Evolutionary conservation across 1,140 invertebrate genomes (phyloP).

Genomic region (Melitaea cinxia): DNA sequence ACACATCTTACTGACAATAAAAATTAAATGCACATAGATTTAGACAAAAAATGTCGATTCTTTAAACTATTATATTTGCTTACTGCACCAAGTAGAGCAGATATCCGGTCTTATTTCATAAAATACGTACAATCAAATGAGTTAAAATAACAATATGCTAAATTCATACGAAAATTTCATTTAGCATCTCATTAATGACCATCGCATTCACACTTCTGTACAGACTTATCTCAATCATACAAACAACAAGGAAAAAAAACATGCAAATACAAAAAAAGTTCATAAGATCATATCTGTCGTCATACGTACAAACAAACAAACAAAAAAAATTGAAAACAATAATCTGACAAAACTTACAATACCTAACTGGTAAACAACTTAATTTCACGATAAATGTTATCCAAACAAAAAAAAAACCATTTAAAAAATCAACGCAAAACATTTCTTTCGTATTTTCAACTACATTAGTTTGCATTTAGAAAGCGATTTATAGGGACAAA

Average conservation of each 20-base stretch:
- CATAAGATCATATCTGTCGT: slow-evolving; percentile 9
- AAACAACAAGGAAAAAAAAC: slow-evolving; percentile 17
- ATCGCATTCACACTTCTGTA: not conserved
- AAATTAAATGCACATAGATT: slow-evolving; percentile 14
- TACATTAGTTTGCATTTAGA: too few species aligned
- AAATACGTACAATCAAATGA: slow-evolving; percentile 11
- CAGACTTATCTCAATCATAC: slow-evolving; percentile 5
- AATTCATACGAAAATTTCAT: not conserved
- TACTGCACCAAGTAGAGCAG: not conserved
- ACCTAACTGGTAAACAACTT: slow-evolving; percentile 59
- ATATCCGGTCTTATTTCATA: slow-evolving; percentile 4
- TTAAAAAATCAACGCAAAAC: not conserved
- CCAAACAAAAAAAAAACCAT: slow-evolving; percentile 29
- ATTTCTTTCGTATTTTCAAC: too few species aligned
- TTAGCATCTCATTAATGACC: slow-evolving; percentile 3
- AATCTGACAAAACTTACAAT: slow-evolving; percentile 25
- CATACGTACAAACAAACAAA: slow-evolving; percentile 29
- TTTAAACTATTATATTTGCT: slow-evolving; percentile 6
- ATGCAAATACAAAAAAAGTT: slow-evolving; percentile 18
- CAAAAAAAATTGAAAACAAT: slow-evolving; percentile 26
- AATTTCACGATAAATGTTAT: slow-evolving; percentile 41
- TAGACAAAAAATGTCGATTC: slow-evolving; percentile 1
- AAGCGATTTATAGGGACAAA: too few species aligned
- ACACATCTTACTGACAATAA: slow-evolving; percentile 14
- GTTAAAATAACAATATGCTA: slow-evolving; percentile 4